Evolutionary conservation across 1,140 invertebrate genomes (phyloP).

Genomic region (Panagrolaimus sp.): DNA sequence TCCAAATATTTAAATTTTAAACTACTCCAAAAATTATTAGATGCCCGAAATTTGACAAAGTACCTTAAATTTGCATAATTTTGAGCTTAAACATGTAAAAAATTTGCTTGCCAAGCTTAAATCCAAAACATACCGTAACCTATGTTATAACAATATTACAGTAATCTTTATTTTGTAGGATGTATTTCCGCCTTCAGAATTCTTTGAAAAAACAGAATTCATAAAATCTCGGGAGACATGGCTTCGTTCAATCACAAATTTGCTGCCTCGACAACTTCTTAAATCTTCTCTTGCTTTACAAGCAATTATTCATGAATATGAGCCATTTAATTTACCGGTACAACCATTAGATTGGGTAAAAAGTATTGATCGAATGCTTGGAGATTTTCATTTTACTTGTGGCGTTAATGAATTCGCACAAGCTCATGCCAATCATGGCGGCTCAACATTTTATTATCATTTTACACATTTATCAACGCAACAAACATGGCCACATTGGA

Average conservation of each 20-base stretch:
- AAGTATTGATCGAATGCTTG: constrained; percentile 69
- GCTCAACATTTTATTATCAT: constrained; percentile 68
- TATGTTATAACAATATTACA: too few relatives aligned
- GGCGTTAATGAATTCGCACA: constrained; percentile 80
- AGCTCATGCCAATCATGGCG: constrained; percentile 56
- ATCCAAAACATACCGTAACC: too few relatives aligned
- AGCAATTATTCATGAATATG: constrained; percentile 53
- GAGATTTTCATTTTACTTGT: constrained; percentile 92
- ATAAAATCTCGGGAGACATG: constrained; percentile 51
- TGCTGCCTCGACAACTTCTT: constrained; percentile 55
- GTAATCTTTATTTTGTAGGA: constrained; percentile 40
- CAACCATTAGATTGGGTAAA: constrained; percentile 44
- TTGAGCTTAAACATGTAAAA: too few relatives aligned
- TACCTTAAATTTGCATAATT: too few relatives aligned
- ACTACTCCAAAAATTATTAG: too few relatives aligned
- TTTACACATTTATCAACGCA: constrained; percentile 72
- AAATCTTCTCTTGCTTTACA: constrained; percentile 55
- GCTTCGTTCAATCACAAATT: constrained; percentile 51
- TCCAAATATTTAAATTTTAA: too few relatives aligned
- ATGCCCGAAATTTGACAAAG: too few relatives aligned
- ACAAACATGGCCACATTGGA: constrained; percentile 89
- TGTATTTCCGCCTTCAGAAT: constrained; percentile 56
- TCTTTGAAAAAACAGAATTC: constrained; percentile 56
- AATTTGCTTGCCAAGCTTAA: too few relatives aligned
- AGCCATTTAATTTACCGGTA: constrained; percentile 40